phyloP scores from a whole-genome alignment of 2,888 invertebrate species.

The Scaptomyza caliginosa region DNA sequence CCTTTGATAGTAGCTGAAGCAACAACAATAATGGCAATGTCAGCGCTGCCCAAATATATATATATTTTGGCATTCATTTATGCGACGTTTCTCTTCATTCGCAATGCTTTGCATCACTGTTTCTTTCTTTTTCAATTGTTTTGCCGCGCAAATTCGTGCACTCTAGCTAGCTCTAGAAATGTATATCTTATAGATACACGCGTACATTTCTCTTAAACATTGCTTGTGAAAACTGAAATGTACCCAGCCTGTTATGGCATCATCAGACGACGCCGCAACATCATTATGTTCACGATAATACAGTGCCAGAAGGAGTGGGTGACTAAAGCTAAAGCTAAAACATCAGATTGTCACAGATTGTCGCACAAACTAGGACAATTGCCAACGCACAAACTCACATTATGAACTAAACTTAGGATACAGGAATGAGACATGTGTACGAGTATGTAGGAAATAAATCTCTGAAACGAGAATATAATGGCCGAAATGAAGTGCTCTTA shows the following conservation, averaged over 20 bases:
- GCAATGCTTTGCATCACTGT: neutral
- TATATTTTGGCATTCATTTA: constrained; percentile 76
- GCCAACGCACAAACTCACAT: neutral
- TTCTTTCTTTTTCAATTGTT: constrained; percentile 25
- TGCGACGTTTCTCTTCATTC: constrained; percentile 50
- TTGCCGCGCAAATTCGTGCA: constrained; percentile 68
- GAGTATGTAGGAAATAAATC: neutral
- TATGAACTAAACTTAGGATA: neutral
- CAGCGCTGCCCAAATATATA: constrained; percentile 49
- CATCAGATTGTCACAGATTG: constrained; percentile 4
- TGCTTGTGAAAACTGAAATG: constrained; percentile 68
- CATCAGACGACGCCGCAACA: constrained; percentile 46
- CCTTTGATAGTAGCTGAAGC: constrained; percentile 67
- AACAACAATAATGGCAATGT: constrained; percentile 52
- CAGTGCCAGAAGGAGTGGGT: constrained; percentile 16
- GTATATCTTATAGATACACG: constrained; percentile 67
- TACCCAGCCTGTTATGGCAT: constrained; percentile 67
- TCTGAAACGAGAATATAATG: neutral
- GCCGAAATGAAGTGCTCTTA: neutral
- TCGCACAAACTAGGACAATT: constrained; percentile 1
- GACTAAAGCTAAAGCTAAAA: constrained; percentile 1
- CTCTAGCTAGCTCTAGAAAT: constrained; percentile 70
- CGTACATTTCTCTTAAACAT: constrained; percentile 44
- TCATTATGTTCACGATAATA: constrained; percentile 33
- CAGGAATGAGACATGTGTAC: neutral